Evolutionary conservation across 2,797 vertebrate genomes (phyloP).

Genomic region (Notolepis coatsorum): DNA sequence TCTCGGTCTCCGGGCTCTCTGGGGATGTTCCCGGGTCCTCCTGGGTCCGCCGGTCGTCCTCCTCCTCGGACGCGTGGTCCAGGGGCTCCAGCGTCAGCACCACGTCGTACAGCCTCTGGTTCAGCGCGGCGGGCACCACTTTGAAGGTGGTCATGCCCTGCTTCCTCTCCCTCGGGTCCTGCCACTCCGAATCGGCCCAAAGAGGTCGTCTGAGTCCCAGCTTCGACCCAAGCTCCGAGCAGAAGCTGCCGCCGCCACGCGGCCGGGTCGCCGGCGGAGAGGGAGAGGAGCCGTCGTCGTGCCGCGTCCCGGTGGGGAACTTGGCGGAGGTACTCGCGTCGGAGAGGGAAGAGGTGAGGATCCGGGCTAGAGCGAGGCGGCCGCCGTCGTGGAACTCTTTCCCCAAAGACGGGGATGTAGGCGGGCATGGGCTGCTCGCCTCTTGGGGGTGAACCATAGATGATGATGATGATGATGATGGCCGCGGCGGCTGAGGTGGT

Average conservation of each 20-base stretch:
- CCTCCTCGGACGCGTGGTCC: conserved; percentile 1
- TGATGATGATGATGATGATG: conserved; percentile 15
- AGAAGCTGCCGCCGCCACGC: not conserved
- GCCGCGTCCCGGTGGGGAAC: too few relatives aligned
- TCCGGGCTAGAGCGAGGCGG: conserved; percentile 58
- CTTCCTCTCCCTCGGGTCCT: conserved; percentile 49
- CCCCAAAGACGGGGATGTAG: conserved; percentile 12
- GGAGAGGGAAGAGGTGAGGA: conserved; percentile 63
- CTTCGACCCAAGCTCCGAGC: not conserved
- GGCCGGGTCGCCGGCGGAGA: not conserved
- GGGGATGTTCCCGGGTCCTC: conserved; percentile 17
- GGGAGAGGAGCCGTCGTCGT: conserved; percentile 9
- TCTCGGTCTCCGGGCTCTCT: conserved; percentile 3
- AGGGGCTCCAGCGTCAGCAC: conserved; percentile 2
- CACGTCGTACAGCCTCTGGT: conserved; percentile 7
- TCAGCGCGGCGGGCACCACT: conserved; percentile 58
- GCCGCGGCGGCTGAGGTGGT: conserved; percentile 5
- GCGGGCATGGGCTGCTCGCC: conserved; percentile 4
- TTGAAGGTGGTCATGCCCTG: conserved; percentile 71
- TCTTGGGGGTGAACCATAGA: too few relatives aligned
- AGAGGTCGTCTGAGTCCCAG: conserved; percentile 5
- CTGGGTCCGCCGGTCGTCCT: not conserved
- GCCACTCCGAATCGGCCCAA: conserved; percentile 44
- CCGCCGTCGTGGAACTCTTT: conserved; percentile 50
- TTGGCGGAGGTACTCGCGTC: conserved; percentile 36